Base-by-base conservation (phyloP, 2,888 invertebrate species). In the Heteropelma amictum region DNA sequence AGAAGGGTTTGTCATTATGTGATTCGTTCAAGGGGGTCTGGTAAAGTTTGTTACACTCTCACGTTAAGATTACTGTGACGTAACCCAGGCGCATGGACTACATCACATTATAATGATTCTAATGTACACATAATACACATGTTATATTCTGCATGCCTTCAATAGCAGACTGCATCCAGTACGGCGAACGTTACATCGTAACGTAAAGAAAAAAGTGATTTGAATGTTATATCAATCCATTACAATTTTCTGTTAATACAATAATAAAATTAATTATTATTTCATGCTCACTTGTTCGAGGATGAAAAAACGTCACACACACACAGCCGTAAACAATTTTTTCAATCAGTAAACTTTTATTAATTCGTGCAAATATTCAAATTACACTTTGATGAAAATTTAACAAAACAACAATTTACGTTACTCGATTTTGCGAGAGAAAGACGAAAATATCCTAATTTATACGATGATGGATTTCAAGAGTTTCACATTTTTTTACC, bases 201-300 rank as follows among this genome's bases (percentile, higher is more conserved):
- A 76, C 71, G 53, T 60, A 77, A 68, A 71, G 77, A 71, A 72
- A 77, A 60, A 77, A n/a, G n/a, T n/a, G 75, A 72, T 69, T 74
- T 61, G 58, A 60, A 54, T 17, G 38, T 47, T 45, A 45, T 49
- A 69, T 49, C 28, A 45, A 56, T 40, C 68, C 63, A 67, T 42
- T n/a, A n/a, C n/a, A n/a, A n/a, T n/a, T n/a, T n/a, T n/a, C n/a
- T n/a, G n/a, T n/a, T n/a, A n/a, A n/a, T n/a, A n/a, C n/a, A n/a
- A n/a, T n/a, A n/a, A n/a, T n/a, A n/a, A n/a, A n/a, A n/a, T n/a
- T n/a, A n/a, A n/a, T n/a, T n/a, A n/a, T n/a, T n/a, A n/a, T n/a
- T n/a, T n/a, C n/a, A n/a, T n/a, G n/a, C n/a, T n/a, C n/a, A n/a
- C n/a, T n/a, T n/a, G n/a, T n/a, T n/a, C n/a, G n/a, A n/a, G n/a